A percentile compares a stretch with the other conserved stretches of the same genome.
phyloP scores from a whole-genome alignment of 2,797 vertebrate species.

The Anabas testudineus region DNA sequence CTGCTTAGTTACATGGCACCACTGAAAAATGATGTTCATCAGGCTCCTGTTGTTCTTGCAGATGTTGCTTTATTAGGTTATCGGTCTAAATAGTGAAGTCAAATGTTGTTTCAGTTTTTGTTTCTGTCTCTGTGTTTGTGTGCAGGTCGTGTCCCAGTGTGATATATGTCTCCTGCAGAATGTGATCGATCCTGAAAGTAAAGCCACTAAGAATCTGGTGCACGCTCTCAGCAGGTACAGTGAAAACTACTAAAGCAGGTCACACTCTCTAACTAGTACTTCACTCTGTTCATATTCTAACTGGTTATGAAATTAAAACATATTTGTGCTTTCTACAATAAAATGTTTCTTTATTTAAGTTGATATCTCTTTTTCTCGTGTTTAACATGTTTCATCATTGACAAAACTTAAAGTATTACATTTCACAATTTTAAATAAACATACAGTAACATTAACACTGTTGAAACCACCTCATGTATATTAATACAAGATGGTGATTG shows the following conservation, averaged over 20 bases:
- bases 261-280: too few species aligned
- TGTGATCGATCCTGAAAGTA: constrained; percentile 50
- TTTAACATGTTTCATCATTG: background rate
- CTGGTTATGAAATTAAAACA: too few species aligned
- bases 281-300: too few species aligned
- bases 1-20: too few species aligned
- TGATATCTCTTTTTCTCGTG: background rate
- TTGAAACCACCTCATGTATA: background rate
- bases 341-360: too few species aligned
- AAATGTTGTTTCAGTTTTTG: too few species aligned
- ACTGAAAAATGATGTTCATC: too few species aligned
- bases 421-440: background rate
- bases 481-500: constrained; percentile 8
- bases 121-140: background rate
- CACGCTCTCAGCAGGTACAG: constrained; percentile 69
- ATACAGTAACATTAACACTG: background rate
- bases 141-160: constrained; percentile 69
- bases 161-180: constrained; percentile 69
- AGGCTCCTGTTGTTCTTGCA: too few species aligned
- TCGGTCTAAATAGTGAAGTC: too few species aligned
- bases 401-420: background rate
- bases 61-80: too few species aligned
- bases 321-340: too few species aligned
- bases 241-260: background rate
- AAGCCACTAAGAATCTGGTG: constrained; percentile 32